Conservation (phyloP, 2,113 vertebrate species). For the Austrofundulus limnaeus region DNA sequence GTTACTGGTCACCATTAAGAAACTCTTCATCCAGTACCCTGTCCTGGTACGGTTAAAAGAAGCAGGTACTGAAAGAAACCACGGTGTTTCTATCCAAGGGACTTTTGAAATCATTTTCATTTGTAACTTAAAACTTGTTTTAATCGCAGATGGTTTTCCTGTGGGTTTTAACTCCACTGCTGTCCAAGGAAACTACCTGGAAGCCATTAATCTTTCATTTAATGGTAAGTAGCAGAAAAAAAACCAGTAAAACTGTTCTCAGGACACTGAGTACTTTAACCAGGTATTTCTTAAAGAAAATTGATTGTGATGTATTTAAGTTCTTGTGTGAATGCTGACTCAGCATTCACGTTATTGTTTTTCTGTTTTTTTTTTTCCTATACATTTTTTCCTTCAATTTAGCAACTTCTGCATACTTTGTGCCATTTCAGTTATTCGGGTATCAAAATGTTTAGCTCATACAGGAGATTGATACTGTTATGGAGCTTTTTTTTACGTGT, state of each 20-base stretch:
- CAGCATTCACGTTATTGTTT: no score
- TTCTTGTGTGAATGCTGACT: no score
- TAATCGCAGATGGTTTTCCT: constrained; percentile 87
- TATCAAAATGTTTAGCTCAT: no score
- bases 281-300: background rate
- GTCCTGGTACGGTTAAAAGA: constrained; percentile 91
- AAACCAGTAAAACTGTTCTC: background rate
- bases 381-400: no score
- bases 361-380: no score
- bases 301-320: no score
- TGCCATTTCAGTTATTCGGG: no score
- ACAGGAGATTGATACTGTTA: no score
- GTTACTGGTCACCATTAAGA: constrained; percentile 94
- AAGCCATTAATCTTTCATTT: constrained; percentile 98
- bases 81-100: fast-evolving
- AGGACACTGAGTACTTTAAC: no score
- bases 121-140: background rate
- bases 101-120: background rate
- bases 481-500: no score
- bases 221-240: constrained; percentile 81
- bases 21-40: constrained; percentile 97
- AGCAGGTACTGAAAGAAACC: constrained; percentile 79
- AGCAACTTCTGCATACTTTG: no score
- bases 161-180: constrained; percentile 93
- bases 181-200: constrained; percentile 95